A percentile compares a stretch with the other conserved stretches of the same genome.
phyloP scores from a whole-genome alignment of 2,113 vertebrate genomes.

The rat (Rattus norvegicus) region DNA sequence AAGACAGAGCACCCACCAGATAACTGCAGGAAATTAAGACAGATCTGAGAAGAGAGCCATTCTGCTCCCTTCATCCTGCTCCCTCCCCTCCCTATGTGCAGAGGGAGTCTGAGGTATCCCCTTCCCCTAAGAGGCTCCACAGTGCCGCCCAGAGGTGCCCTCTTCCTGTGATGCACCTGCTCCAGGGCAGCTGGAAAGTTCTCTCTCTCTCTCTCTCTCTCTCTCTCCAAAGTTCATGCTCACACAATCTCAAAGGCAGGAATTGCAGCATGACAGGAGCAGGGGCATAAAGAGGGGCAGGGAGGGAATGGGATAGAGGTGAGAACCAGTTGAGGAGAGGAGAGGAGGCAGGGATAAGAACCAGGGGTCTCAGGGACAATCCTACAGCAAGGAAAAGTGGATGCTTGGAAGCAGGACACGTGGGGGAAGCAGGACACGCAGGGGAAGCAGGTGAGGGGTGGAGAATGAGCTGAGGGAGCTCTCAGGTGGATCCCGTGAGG shows the following conservation, averaged over 20 bases:
- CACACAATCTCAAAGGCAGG: rapidly evolving
- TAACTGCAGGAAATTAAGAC: not conserved
- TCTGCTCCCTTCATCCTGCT: not conserved
- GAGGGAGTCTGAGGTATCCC: not conserved
- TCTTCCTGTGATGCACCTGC: not conserved
- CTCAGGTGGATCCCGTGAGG: rapidly evolving
- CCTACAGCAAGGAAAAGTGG: rapidly evolving
- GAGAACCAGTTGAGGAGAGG: not conserved
- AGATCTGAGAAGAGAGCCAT: rapidly evolving
- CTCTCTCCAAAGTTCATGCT: rapidly evolving
- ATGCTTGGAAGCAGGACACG: rapidly evolving
- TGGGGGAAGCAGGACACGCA: too few relatives aligned
- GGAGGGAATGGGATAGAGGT: too few relatives aligned
- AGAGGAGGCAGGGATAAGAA: not conserved
- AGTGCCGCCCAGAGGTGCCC: not conserved
- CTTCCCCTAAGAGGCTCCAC: not conserved
- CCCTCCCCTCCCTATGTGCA: not conserved
- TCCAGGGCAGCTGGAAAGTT: not conserved
- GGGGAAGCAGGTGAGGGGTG: rapidly evolving
- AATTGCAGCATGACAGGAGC: rapidly evolving
- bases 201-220: too few relatives aligned
- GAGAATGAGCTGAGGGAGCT: rapidly evolving
- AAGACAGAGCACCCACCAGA: rapidly evolving
- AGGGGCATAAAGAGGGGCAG: not conserved
- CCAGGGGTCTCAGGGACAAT: rapidly evolving